phyloP scores from a whole-genome alignment of 2,888 invertebrate species.

The Chydorus sphaericus region DNA sequence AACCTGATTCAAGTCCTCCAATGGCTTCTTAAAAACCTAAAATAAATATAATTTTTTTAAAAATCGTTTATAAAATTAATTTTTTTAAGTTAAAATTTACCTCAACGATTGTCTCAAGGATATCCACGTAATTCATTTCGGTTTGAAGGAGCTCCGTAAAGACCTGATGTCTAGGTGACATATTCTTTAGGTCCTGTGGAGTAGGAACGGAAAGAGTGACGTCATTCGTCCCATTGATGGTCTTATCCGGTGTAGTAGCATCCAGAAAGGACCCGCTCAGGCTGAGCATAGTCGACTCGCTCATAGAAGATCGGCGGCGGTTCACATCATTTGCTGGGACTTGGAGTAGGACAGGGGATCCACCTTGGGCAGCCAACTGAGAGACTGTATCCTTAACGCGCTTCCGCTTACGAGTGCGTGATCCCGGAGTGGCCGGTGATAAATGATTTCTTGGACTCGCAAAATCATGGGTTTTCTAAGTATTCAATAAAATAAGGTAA shows the following conservation, averaged over 20 bases:
- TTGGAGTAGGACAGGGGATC: background rate
- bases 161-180: slow-evolving; percentile 63
- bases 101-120: slow-evolving; percentile 80
- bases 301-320: slow-evolving; percentile 72
- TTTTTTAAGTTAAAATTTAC: slow-evolving; percentile 32
- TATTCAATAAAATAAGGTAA: no score
- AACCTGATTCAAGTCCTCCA: slow-evolving; percentile 72
- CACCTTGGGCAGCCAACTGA: slow-evolving; percentile 32
- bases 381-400: slow-evolving; percentile 47
- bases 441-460: slow-evolving; percentile 8
- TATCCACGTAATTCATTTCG: slow-evolving; percentile 92
- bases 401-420: slow-evolving; percentile 60
- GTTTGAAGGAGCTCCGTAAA: slow-evolving; percentile 88
- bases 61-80: background rate
- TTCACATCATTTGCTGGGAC: slow-evolving; percentile 28
- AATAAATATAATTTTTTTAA: slow-evolving; percentile 20
- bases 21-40: slow-evolving; percentile 81
- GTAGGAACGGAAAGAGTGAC: background rate
- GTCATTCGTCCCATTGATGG: background rate
- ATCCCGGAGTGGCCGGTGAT: slow-evolving; percentile 18
- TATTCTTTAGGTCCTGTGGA: slow-evolving; percentile 40
- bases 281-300: slow-evolving; percentile 68
- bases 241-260: slow-evolving; percentile 65
- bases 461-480: background rate
- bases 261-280: slow-evolving; percentile 79